Conservation (phyloP, 92 coral and sea anemone genomes). For the Actinernus sp. region DNA sequence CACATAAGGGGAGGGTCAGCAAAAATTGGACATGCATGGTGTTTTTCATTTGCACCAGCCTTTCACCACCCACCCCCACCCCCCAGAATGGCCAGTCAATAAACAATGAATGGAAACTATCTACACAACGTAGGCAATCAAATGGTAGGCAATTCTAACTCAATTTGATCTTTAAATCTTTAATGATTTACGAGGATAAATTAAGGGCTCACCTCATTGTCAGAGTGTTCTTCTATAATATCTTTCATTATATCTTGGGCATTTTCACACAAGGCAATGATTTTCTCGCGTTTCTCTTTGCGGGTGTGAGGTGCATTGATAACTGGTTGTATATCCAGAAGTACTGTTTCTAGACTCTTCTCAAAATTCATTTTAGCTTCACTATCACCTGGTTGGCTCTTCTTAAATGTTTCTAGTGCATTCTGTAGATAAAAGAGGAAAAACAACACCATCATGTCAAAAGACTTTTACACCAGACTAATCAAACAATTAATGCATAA, state of each 20-base stretch:
- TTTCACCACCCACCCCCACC: too few species aligned
- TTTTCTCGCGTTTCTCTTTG: conserved; percentile 88
- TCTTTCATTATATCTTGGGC: conserved; percentile 96
- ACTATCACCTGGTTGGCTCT: conserved; percentile 78
- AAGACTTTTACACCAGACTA: too few species aligned
- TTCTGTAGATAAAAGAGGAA: conserved; percentile 31
- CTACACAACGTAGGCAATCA: too few species aligned
- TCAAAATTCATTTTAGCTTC: conserved; percentile 87
- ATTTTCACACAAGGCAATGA: conserved; percentile 95
- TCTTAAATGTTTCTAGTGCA: conserved; percentile 64
- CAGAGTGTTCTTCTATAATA: conserved; percentile 75
- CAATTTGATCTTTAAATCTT: background rate
- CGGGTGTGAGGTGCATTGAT: conserved; percentile 90
- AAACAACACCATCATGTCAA: too few species aligned
- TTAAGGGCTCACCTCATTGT: conserved; percentile 73
- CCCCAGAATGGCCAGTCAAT: too few species aligned
- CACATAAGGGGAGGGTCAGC: too few species aligned
- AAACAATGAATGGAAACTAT: too few species aligned
- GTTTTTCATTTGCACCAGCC: too few species aligned
- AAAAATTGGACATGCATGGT: too few species aligned
- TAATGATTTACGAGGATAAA: background rate
- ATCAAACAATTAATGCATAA: too few species aligned
- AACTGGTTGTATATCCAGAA: conserved; percentile 83
- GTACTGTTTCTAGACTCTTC: conserved; percentile 76
- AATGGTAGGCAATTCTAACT: too few species aligned